Conservation (phyloP, 2,888 invertebrate species). For the Chloroclysta siterata region DNA sequence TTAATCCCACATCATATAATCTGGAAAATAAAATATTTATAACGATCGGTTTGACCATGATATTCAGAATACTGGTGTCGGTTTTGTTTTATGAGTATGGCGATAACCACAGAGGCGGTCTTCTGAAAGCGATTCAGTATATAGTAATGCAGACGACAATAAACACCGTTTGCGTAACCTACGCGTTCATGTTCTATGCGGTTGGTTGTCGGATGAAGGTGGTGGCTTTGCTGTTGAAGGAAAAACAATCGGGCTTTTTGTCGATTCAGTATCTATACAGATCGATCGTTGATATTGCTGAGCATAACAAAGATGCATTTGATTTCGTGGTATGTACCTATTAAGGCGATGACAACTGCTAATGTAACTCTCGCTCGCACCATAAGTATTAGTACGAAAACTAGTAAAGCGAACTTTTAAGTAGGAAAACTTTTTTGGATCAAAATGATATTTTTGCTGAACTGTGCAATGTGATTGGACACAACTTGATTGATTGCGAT, state of each 20-base stretch:
- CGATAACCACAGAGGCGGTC: not conserved
- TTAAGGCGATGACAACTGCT: no score
- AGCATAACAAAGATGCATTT: conserved; percentile 18
- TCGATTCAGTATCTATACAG: conserved; percentile 21
- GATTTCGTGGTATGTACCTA: not conserved
- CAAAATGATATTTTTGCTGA: no score
- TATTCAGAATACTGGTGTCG: not conserved
- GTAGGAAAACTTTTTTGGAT: no score
- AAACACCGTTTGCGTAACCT: conserved; percentile 4
- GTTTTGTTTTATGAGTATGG: not conserved
- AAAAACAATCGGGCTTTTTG: not conserved
- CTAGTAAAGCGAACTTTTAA: no score
- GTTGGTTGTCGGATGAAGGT: conserved; percentile 15
- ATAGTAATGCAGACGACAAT: not conserved
- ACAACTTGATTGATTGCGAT: no score
- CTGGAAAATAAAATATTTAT: conserved; percentile 10
- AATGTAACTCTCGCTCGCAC: no score
- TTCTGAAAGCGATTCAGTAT: not conserved
- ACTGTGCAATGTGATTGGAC: no score
- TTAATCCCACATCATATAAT: not conserved
- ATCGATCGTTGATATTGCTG: conserved; percentile 25
- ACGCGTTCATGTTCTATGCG: conserved; percentile 18
- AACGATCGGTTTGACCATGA: not conserved
- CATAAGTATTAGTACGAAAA: no score
- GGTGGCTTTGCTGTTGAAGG: conserved; percentile 1